These are phyloP conservation scores for Pseudomyrmex pallidus DNA, from an alignment of 1,140 invertebrate genomes.

Conservation along the genomic window DNA sequence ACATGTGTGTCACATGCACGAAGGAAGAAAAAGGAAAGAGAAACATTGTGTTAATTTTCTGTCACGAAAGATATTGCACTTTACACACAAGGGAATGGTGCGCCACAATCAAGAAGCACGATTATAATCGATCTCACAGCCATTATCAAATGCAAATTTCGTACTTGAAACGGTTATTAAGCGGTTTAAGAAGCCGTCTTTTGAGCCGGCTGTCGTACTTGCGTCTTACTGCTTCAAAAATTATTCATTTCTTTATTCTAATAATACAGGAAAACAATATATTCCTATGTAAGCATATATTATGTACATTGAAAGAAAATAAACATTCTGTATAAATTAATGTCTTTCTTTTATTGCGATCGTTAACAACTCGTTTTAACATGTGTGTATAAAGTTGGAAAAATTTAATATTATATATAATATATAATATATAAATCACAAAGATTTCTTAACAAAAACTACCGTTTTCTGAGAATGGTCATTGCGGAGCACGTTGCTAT, in stretches of 20 bases:
- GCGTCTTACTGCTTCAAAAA: constrained; percentile 48
- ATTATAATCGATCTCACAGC: constrained; percentile 1
- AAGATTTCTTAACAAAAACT: too few relatives aligned
- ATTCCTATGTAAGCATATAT: constrained; percentile 56
- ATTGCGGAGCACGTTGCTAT: neutral
- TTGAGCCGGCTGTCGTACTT: constrained; percentile 36
- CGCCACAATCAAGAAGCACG: constrained; percentile 17
- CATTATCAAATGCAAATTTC: constrained; percentile 48
- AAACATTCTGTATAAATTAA: constrained; percentile 57
- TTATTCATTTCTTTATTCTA: constrained; percentile 64
- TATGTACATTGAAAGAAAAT: constrained; percentile 22
- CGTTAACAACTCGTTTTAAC: constrained; percentile 26
- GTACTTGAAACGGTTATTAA: constrained; percentile 27
- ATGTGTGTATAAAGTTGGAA: constrained; percentile 5
- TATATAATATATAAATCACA: too few relatives aligned
- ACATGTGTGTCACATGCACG: constrained; percentile 10
- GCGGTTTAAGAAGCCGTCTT: constrained; percentile 7
- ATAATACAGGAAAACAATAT: constrained; percentile 62
- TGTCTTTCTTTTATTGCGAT: constrained; percentile 38
- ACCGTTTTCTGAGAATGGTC: too few relatives aligned
- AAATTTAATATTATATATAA: neutral
- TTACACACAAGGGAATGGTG: neutral
- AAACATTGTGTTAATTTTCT: constrained; percentile 6
- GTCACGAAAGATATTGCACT: neutral
- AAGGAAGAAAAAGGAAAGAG: neutral